Percentiles rank a stretch among this genome's conserved stretches.
phyloP scores from a whole-genome alignment of 1,140 invertebrate genomes.

The Ditylenchus dipsaci region DNA sequence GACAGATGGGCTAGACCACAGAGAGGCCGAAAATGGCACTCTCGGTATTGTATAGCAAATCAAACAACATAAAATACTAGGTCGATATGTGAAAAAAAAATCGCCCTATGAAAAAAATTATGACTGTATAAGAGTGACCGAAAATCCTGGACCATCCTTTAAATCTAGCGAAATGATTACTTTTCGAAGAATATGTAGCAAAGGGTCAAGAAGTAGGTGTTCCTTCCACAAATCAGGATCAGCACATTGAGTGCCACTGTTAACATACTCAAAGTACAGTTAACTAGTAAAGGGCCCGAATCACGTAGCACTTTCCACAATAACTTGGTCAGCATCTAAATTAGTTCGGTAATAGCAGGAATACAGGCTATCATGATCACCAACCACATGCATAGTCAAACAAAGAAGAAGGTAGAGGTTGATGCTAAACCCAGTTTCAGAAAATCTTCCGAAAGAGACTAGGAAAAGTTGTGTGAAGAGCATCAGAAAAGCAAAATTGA shows the following conservation, averaged over 20 bases:
- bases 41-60: neutral
- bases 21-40: neutral
- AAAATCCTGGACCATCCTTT: neutral
- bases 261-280: neutral
- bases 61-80: neutral
- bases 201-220: neutral
- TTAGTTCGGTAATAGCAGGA: neutral
- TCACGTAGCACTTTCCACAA: neutral
- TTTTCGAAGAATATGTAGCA: slow-evolving; percentile 3
- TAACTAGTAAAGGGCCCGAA: neutral
- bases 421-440: neutral
- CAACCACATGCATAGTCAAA: neutral
- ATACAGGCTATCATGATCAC: neutral
- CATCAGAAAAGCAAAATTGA: neutral
- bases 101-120: too few relatives aligned
- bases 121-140: neutral
- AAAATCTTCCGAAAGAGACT: neutral
- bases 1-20: too few relatives aligned
- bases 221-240: neutral
- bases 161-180: neutral
- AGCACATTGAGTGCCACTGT: neutral
- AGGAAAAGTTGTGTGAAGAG: neutral
- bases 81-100: neutral
- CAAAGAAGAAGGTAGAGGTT: neutral
- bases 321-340: neutral